These are phyloP conservation scores for Crotalus horridus DNA, from an alignment of 2,113 vertebrate species.

Conservation along the genomic window DNA sequence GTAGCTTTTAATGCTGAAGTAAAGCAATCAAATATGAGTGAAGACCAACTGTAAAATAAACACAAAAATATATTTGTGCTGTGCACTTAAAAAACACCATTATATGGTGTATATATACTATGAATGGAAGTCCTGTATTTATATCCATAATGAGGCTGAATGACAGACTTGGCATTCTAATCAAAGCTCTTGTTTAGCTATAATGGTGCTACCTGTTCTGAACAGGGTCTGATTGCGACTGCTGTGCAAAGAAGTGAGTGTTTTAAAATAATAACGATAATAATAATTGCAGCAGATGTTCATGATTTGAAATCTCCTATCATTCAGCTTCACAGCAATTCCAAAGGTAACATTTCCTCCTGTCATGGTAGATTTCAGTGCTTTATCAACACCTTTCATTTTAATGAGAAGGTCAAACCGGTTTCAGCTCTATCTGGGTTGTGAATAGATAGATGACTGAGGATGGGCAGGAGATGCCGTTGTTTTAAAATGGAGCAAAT, in stretches of 20 bases:
- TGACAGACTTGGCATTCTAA: conserved; percentile 28
- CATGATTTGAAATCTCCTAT: neutral
- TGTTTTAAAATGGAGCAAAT: neutral
- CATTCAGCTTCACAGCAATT: neutral
- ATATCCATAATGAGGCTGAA: conserved; percentile 35
- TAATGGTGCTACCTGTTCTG: conserved; percentile 48
- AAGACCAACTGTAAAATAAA: conserved; percentile 13
- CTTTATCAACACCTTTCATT: neutral
- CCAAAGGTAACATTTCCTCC: neutral
- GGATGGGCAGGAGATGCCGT: neutral
- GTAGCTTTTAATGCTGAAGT: conserved; percentile 4
- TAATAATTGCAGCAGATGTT: conserved; percentile 46
- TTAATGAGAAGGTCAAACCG: conserved; percentile 21
- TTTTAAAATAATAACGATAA: conserved; percentile 23
- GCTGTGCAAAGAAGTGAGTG: conserved; percentile 34
- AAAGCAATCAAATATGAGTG: conserved; percentile 15
- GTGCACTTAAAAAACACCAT: neutral
- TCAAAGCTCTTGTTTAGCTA: conserved; percentile 55
- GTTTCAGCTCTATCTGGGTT: neutral
- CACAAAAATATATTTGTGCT: neutral
- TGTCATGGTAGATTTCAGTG: neutral
- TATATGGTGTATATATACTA: neutral
- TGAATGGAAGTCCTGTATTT: conserved; percentile 29
- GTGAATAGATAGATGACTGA: neutral
- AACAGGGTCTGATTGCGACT: conserved; percentile 48